Conservation (phyloP, 2,113 vertebrate genomes). For the Bucco capensis region DNA sequence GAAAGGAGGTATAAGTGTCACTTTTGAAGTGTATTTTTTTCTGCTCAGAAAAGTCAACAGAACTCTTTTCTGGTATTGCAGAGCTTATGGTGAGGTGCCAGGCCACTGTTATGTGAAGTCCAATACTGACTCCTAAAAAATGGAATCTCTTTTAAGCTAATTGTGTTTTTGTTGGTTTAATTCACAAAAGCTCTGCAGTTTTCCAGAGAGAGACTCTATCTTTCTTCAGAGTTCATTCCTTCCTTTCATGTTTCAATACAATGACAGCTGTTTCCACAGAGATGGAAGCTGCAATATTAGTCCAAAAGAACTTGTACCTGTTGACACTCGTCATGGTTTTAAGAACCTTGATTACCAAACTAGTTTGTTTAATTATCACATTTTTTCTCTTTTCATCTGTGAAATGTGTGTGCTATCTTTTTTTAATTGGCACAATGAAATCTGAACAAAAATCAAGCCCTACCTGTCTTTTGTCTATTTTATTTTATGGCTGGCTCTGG, state of each 20-base stretch:
- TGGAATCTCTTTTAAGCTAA: neutral
- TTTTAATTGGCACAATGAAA: neutral
- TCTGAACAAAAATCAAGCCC: neutral
- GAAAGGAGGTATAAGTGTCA: neutral
- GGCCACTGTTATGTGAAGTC: neutral
- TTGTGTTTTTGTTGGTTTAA: neutral
- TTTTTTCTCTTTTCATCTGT: neutral
- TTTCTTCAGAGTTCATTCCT: neutral
- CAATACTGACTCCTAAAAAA: neutral
- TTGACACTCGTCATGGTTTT: neutral
- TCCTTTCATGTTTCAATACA: neutral
- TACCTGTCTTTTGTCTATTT: neutral
- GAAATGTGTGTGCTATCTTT: neutral
- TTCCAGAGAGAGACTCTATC: neutral
- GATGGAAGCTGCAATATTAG: neutral
- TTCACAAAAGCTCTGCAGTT: neutral
- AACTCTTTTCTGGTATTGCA: neutral
- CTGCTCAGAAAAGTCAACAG: neutral
- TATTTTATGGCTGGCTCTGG: neutral
- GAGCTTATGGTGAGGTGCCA: neutral
- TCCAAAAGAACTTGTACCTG: neutral
- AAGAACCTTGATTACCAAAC: neutral
- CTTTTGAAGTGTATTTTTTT: neutral
- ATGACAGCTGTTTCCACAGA: neutral
- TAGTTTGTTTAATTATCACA: neutral